Conservation (phyloP, 2,888 invertebrate species). For the Amblyteles armatorius region DNA sequence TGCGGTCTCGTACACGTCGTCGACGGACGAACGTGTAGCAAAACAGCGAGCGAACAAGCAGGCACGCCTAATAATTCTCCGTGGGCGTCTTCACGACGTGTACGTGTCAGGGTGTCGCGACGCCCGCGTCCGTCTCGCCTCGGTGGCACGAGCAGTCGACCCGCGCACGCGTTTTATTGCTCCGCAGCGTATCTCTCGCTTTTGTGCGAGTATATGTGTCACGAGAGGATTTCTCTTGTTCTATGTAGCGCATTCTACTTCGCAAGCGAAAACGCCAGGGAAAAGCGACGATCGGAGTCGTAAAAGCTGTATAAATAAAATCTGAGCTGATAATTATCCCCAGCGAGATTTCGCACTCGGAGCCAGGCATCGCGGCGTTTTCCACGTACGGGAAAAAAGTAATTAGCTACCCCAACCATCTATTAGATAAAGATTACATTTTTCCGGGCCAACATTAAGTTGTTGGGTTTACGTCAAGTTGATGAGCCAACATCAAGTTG, state of each 20-base stretch:
- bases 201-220: slow-evolving; percentile 4
- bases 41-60: slow-evolving; percentile 69
- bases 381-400: background rate
- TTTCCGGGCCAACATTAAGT: background rate
- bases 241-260: background rate
- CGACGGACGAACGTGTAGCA: slow-evolving; percentile 42
- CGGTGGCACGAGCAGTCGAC: slow-evolving; percentile 53
- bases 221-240: slow-evolving; percentile 43
- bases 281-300: slow-evolving; percentile 67
- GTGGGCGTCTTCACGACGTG: slow-evolving; percentile 78
- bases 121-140: slow-evolving; percentile 80
- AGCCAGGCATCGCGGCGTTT: background rate
- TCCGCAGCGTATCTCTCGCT: background rate
- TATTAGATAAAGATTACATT: background rate
- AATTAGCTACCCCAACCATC: background rate
- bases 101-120: slow-evolving; percentile 82
- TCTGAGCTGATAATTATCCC: slow-evolving; percentile 65
- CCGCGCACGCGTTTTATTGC: slow-evolving; percentile 70
- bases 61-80: slow-evolving; percentile 82
- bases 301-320: slow-evolving; percentile 80
- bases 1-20: slow-evolving; percentile 55
- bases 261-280: background rate
- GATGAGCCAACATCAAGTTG: background rate
- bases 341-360: background rate
- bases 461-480: background rate